These are phyloP conservation scores for Eumaeus atala DNA, from an alignment of 1,140 invertebrate genomes.

Conservation along the genomic window DNA sequence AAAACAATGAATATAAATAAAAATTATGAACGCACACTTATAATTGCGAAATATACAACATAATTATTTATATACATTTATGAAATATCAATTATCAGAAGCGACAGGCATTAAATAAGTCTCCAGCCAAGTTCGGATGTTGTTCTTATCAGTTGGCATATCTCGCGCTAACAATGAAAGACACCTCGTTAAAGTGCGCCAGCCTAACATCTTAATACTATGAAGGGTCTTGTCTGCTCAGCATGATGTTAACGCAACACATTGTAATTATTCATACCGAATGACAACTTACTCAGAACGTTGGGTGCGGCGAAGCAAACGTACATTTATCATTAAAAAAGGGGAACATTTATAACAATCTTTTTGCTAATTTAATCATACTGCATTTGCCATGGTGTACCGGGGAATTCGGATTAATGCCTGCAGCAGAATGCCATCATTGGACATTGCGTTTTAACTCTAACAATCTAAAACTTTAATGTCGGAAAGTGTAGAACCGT, in stretches of 20 bases:
- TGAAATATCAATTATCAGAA: constrained; percentile 37
- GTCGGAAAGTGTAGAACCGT: too few relatives aligned
- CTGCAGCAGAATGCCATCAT: too few relatives aligned
- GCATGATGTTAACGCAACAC: constrained; percentile 54
- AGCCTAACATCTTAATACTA: constrained; percentile 60
- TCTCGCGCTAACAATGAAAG: constrained; percentile 55
- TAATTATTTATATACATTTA: constrained; percentile 11
- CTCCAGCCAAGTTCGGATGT: constrained; percentile 42
- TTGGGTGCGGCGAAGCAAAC: constrained; percentile 30
- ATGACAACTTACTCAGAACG: constrained; percentile 49
- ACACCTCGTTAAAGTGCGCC: constrained; percentile 42
- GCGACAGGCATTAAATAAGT: constrained; percentile 67
- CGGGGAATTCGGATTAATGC: too few relatives aligned
- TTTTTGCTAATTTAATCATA: background rate
- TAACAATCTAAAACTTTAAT: too few relatives aligned
- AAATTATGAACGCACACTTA: too few relatives aligned
- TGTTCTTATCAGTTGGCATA: constrained; percentile 55
- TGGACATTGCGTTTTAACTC: too few relatives aligned
- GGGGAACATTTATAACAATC: constrained; percentile 18
- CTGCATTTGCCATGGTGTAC: background rate
- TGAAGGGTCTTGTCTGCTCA: constrained; percentile 55
- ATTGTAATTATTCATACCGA: constrained; percentile 55
- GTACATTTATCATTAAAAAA: constrained; percentile 34
- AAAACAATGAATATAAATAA: too few relatives aligned
- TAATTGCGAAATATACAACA: background rate